Base-by-base conservation (phyloP, 2,797 vertebrate genomes). In the Delichon dasypus region DNA sequence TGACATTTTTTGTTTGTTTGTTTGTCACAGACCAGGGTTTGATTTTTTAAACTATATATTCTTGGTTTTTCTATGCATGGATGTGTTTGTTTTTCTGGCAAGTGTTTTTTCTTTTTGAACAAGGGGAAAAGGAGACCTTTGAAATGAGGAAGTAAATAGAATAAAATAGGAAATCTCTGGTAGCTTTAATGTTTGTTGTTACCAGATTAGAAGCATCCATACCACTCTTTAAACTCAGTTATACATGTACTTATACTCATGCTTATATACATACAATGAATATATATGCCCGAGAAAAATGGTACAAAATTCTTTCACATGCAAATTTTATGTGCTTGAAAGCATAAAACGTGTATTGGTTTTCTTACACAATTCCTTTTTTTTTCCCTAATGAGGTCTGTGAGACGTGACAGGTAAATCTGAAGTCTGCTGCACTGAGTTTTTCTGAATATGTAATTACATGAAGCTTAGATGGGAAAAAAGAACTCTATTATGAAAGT, bases 371-470 rank as follows among this genome's bases (percentile, higher is more conserved):
- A 42, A 44, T 71, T 48, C 7, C 2, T 38, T 76, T 40, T 38
- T 38, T n/a, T 60, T 53, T 18, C 12, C 22, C 45, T 78, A 57
- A 65, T 77, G 38, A 71, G 29, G 55, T 72, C 70, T 87, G 30
- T 81, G 68, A 81, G 16, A 78, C 42, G 9, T 9, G n/a, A 83
- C 81, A 78, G 36, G 50, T 72, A 93, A 87, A 84, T 74, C 50
- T 79, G 10, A 85, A 93, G 73, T 50, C 73, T 79, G 44, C 44
- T 58, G 44, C 40, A 40, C 27, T 70, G 64, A 54, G 8, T 72
- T 92, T 94, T 92, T 89, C 58, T 78, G 60, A 89, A 48, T 81
- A 58, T 58, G 30, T n/a, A 90, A 93, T 87, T 95, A 79, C 58
- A 82, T 51, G 44, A 92, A 79, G 55, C 58, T 90, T 62, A 89